These are phyloP conservation scores for Gymnopithys bicolor DNA, from an alignment of 2,797 vertebrate genomes.

Conservation along the genomic window DNA sequence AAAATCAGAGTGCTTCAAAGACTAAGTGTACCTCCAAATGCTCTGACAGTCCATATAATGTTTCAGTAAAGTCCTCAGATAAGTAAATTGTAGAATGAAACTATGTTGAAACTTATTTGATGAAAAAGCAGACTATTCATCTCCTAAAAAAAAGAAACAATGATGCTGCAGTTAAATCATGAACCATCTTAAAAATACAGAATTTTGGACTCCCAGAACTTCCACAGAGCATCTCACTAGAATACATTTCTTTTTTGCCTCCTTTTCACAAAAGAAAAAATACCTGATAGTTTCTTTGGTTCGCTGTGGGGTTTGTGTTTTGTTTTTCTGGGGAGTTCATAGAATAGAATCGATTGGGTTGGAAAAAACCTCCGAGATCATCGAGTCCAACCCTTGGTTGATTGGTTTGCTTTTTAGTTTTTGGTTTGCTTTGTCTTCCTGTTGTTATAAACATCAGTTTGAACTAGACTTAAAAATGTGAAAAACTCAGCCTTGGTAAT, in stretches of 20 bases:
- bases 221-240: neutral
- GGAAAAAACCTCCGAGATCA: too few relatives aligned
- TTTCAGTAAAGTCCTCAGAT: neutral
- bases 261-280: neutral
- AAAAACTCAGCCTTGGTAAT: neutral
- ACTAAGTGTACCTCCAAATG: neutral
- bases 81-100: neutral
- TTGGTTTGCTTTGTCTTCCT: neutral
- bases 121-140: neutral
- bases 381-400: too few relatives aligned
- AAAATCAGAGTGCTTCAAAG: slow-evolving; percentile 9
- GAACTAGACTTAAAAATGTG: neutral
- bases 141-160: neutral
- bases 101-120: neutral
- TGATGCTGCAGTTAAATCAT: neutral
- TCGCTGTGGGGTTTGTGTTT: neutral
- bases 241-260: neutral
- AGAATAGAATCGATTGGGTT: too few relatives aligned
- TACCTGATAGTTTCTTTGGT: neutral
- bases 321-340: neutral
- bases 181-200: neutral
- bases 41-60: neutral
- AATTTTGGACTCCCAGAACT: neutral
- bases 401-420: neutral
- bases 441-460: neutral